phyloP scores from a whole-genome alignment of 2,113 vertebrate species.

The Kryptolebias marmoratus region DNA sequence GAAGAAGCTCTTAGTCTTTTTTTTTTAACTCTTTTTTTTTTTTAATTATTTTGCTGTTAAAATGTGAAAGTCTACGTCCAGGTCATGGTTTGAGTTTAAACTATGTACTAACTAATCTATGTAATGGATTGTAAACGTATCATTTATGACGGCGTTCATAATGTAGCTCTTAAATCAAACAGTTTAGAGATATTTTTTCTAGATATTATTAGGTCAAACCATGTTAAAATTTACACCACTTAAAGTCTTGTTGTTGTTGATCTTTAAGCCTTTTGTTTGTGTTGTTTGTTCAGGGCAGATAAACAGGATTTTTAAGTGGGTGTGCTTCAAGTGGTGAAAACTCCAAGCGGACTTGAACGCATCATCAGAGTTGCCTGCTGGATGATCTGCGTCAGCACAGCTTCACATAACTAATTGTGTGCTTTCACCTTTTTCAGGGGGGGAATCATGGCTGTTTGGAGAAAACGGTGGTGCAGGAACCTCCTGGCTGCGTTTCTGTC shows the following conservation, averaged over 20 bases:
- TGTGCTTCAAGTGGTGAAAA: neutral
- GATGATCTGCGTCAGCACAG: too few species aligned
- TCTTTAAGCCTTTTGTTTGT: neutral
- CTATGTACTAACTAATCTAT: too few species aligned
- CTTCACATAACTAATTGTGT: neutral
- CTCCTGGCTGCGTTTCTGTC: slow-evolving; percentile 76
- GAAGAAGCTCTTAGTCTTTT: accelerated
- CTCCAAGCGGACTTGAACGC: neutral
- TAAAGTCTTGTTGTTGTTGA: too few species aligned
- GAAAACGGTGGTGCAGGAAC: slow-evolving; percentile 66
- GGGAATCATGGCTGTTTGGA: slow-evolving; percentile 74
- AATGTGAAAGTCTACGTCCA: neutral
- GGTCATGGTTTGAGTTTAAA: neutral
- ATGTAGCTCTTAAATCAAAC: too few species aligned
- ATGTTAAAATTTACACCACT: too few species aligned
- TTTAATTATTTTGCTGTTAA: neutral
- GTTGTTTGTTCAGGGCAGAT: neutral
- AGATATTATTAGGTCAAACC: too few species aligned
- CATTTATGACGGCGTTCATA: neutral
- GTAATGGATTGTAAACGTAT: neutral
- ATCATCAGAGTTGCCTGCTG: neutral
- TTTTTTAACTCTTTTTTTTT: too few species aligned
- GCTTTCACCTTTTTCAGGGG: neutral
- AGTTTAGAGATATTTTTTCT: too few species aligned
- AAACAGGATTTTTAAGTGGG: neutral